These are phyloP conservation scores for Neodiprion virginianus DNA, from an alignment of 1,140 invertebrate species.

Conservation along the genomic window DNA sequence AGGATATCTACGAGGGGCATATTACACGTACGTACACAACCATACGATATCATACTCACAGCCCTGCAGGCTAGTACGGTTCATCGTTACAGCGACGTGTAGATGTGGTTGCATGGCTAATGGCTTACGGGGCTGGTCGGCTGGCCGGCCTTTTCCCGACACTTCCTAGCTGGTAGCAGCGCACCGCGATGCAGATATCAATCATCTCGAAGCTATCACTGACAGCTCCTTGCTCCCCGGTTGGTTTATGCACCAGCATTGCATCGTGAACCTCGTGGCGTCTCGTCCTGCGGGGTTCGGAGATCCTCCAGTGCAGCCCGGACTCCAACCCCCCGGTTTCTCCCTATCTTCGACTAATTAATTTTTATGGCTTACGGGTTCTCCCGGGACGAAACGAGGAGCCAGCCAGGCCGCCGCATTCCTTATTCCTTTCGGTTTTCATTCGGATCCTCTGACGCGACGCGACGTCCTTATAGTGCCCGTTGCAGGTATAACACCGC, in stretches of 20 bases:
- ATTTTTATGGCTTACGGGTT: slow-evolving; percentile 36
- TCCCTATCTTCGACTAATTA: slow-evolving; percentile 32
- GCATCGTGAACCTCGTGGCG: too few relatives aligned
- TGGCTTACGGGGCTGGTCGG: too few relatives aligned
- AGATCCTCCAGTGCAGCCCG: neutral
- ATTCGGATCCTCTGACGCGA: neutral
- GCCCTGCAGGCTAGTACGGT: too few relatives aligned
- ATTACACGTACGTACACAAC: too few relatives aligned
- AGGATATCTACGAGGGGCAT: too few relatives aligned
- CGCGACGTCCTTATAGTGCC: too few relatives aligned
- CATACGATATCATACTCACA: too few relatives aligned
- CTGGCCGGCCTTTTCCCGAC: neutral
- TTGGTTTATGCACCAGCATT: neutral
- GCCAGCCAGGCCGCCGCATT: neutral
- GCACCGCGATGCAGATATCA: slow-evolving; percentile 2
- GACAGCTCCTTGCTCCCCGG: neutral
- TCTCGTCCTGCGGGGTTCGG: neutral
- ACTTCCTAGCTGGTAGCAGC: neutral
- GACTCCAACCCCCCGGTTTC: neutral
- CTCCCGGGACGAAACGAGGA: neutral
- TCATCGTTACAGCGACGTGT: too few relatives aligned
- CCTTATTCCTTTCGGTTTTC: neutral
- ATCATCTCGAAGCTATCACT: slow-evolving; percentile 6
- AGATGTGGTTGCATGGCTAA: too few relatives aligned
- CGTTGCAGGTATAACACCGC: too few relatives aligned